Conservation (phyloP, 1,140 invertebrate genomes). For the Aphelinus atriplicis region DNA sequence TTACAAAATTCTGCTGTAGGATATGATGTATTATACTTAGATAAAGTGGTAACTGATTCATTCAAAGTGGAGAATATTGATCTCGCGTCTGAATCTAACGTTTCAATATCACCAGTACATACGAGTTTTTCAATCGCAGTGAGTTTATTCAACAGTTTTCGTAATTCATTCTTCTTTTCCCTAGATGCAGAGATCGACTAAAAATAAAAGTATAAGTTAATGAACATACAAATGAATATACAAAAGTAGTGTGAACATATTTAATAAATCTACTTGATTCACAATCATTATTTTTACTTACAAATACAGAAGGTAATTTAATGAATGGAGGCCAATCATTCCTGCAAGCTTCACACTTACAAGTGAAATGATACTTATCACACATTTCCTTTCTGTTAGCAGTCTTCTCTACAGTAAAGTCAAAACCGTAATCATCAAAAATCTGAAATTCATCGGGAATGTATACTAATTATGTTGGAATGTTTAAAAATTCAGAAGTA, state of each 20-base stretch:
- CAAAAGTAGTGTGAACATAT: too few relatives aligned
- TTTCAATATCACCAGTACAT: not conserved
- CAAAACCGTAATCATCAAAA: conserved; percentile 55
- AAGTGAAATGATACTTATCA: conserved; percentile 46
- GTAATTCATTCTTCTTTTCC: not conserved
- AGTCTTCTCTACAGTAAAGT: conserved; percentile 47
- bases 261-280: not conserved
- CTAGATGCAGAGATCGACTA: conserved; percentile 5
- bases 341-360: conserved; percentile 40
- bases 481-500: not conserved
- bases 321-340: conserved; percentile 59
- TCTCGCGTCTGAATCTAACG: too few relatives aligned
- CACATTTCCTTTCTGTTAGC: conserved; percentile 38
- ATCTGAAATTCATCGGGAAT: conserved; percentile 43
- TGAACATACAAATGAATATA: too few relatives aligned
- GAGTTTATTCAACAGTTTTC: not conserved
- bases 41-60: not conserved
- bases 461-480: conserved; percentile 5
- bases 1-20: not conserved
- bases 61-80: not conserved
- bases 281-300: conserved; percentile 21
- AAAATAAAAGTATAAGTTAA: too few relatives aligned
- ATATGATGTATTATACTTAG: not conserved
- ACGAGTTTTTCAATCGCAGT: not conserved
- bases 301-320: conserved; percentile 38